Evolutionary conservation across 2,113 vertebrate species (phyloP), one percentile per base, ranked within the genome.

Genomic region (Ptilorrhoa leucosticta): DNA sequence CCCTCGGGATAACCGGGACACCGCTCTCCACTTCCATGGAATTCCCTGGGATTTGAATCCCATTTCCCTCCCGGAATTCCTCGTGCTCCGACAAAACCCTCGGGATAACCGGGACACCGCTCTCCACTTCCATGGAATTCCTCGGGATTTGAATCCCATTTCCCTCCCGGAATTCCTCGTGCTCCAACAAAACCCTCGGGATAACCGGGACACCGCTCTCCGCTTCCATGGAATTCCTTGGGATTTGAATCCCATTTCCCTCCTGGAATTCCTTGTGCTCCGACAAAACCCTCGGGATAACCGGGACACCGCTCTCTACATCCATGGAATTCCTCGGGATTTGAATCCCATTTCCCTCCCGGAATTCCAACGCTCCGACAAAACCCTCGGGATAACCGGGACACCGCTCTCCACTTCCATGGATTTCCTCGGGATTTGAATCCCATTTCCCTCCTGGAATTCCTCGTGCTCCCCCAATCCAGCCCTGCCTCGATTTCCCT

Each of bases 341-440:
- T 27, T 15, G 0, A 20, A 26, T 26, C 58, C 58, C 58, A 13
- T 37, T 37, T 27, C 23, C 40, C 42, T 35, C 33, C 57, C n/a
- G 39, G 68, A 83, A 72, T 53, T 44, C 68, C 3, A 1, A 13
- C 1, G 5, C 20, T 60, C 56, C 44, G 5, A 10, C 26, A 37
- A 61, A 72, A 45, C 33, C 22, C 40, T 23, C 1, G 4, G 68
- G 27, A 72, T 6, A 11, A 53, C 14, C 7, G 3, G 3, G 33
- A 37, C 1, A 5, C 22, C 2, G 0, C 14, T 7, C 33, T 21
- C 39, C 9, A 0, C 22, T 21, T 17, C 57, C 48, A 11, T 0
- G 0, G 27, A 83, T 72, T 71, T 31, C 66, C 56, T 44, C 2
- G 6, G 47, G 39, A 72, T 45, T 27, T 15, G 0, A 20, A 26